Evolutionary conservation across 2,797 vertebrate genomes (phyloP).

Genomic region (Takifugu rubripes): DNA sequence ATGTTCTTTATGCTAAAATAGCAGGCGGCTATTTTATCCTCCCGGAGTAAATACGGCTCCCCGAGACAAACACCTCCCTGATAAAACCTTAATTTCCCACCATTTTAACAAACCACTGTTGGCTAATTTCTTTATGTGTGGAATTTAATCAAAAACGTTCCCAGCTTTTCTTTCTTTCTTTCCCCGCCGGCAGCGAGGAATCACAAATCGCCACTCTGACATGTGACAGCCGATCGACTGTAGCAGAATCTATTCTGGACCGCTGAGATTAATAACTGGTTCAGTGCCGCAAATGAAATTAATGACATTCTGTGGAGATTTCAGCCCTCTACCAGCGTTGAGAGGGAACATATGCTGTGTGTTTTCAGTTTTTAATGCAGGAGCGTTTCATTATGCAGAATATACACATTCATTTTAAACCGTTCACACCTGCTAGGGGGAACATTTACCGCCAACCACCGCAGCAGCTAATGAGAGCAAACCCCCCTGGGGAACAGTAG

Average conservation of each 20-base stretch:
- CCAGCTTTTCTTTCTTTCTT: conserved; percentile 18
- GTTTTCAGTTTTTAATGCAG: conserved; percentile 19
- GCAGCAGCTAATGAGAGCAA: conserved; percentile 70
- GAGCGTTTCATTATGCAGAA: conserved; percentile 45
- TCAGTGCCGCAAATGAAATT: conserved; percentile 59
- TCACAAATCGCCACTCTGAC: conserved; percentile 54
- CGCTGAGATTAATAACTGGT: conserved; percentile 60
- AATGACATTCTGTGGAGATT: conserved; percentile 46
- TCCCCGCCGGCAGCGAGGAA: conserved; percentile 44
- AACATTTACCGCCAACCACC: conserved; percentile 52
- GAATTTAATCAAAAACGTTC: conserved; percentile 49
- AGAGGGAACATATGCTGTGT: conserved; percentile 38
- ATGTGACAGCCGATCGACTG: conserved; percentile 57
- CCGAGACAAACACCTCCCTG: conserved; percentile 50
- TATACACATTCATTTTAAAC: conserved; percentile 51
- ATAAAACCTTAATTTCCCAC: conserved; percentile 19
- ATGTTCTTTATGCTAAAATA: conserved; percentile 61
- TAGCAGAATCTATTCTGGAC: conserved; percentile 56
- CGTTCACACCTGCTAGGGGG: conserved; percentile 60
- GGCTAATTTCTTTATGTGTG: conserved; percentile 38
- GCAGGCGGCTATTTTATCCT: conserved; percentile 63
- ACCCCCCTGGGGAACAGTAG: conserved; percentile 64
- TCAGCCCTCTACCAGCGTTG: conserved; percentile 25
- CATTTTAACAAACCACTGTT: conserved; percentile 53
- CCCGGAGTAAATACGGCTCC: conserved; percentile 33